Evolutionary conservation across 1,140 invertebrate species (phyloP).

Genomic region (Goniozus legneri): DNA sequence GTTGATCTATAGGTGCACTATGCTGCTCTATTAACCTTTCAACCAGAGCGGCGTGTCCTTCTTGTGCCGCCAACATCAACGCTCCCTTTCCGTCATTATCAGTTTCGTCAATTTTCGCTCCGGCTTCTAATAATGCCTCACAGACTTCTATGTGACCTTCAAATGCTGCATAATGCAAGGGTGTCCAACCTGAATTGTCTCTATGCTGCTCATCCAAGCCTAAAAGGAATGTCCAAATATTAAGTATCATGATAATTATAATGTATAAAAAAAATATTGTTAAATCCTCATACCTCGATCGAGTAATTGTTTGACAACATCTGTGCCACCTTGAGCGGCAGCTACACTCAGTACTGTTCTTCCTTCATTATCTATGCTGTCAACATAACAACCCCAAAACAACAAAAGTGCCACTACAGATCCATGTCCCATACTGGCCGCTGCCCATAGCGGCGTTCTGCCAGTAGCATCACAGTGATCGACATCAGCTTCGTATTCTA

Average conservation of each 20-base stretch:
- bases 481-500: constrained; percentile 84
- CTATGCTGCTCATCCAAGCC: constrained; percentile 87
- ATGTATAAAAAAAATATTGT: constrained; percentile 6
- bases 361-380: constrained; percentile 87
- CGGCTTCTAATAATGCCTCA: constrained; percentile 83
- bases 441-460: constrained; percentile 76
- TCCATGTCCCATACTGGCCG: constrained; percentile 82
- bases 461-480: constrained; percentile 79
- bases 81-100: constrained; percentile 94
- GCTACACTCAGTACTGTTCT: constrained; percentile 84
- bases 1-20: constrained; percentile 79
- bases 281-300: constrained; percentile 62
- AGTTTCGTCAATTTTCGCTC: constrained; percentile 84
- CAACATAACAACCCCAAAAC: constrained; percentile 87
- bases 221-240: too few species aligned
- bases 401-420: constrained; percentile 75
- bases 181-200: constrained; percentile 91
- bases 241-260: background rate
- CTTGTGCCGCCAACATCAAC: constrained; percentile 83
- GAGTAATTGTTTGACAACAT: constrained; percentile 83
- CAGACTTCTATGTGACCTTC: constrained; percentile 89
- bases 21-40: constrained; percentile 70
- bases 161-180: constrained; percentile 88
- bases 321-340: constrained; percentile 76
- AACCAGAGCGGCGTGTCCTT: constrained; percentile 76